These are phyloP conservation scores for Trogon surrucura DNA, from an alignment of 2,113 vertebrate genomes.

Conservation along the genomic window DNA sequence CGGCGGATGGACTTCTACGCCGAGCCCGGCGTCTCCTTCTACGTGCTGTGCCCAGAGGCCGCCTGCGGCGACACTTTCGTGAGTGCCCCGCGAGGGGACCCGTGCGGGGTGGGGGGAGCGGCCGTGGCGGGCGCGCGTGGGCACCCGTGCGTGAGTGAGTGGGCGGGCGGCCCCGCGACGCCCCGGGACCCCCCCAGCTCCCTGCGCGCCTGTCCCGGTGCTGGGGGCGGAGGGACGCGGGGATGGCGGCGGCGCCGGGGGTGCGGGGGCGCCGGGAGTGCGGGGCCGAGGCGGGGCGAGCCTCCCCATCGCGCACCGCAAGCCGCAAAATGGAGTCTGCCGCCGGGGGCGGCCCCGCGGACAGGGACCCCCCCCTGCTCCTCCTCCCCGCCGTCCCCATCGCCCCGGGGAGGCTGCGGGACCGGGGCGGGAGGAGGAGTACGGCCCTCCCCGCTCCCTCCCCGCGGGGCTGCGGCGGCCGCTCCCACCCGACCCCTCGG, in stretches of 20 bases:
- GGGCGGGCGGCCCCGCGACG: background rate
- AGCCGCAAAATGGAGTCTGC: slow-evolving; percentile 69
- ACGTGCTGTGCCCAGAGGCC: slow-evolving; percentile 91
- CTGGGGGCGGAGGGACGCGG: background rate
- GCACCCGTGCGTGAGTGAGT: background rate
- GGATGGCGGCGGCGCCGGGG: background rate
- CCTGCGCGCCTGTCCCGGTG: too few species aligned
- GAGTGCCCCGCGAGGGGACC: slow-evolving; percentile 70
- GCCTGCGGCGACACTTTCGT: slow-evolving; percentile 94
- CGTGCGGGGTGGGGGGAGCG: background rate
- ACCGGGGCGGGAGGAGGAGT: background rate
- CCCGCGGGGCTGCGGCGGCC: background rate
- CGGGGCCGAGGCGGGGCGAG: background rate
- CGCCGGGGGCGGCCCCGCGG: slow-evolving; percentile 28
- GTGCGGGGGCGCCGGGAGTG: background rate
- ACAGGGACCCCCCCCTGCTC: background rate
- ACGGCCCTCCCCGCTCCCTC: background rate
- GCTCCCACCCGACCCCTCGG: background rate
- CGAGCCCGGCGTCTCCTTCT: slow-evolving; percentile 95
- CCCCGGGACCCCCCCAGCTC: too few species aligned
- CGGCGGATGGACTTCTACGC: slow-evolving; percentile 96
- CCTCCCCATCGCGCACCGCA: background rate
- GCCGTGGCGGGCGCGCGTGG: background rate
- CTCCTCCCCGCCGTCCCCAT: background rate
- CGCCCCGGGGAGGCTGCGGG: background rate